These are phyloP conservation scores for Trematocara unimaculatum DNA, from an alignment of 2,113 vertebrate species.

Conservation along the genomic window DNA sequence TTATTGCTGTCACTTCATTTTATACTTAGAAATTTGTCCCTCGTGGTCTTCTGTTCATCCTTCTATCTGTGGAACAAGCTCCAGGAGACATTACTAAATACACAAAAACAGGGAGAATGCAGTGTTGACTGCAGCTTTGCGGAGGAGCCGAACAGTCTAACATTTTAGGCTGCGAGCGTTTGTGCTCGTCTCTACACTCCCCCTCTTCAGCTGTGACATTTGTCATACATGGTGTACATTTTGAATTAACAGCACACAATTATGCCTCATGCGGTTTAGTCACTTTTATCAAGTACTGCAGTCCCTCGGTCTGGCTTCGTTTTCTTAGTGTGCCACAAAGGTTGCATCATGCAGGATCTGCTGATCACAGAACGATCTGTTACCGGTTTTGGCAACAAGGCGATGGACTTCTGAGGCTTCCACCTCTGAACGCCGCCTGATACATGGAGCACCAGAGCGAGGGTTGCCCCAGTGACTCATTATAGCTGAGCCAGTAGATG, in stretches of 20 bases:
- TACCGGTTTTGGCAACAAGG: neutral
- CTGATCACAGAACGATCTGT: neutral
- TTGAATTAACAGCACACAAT: neutral
- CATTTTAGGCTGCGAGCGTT: neutral
- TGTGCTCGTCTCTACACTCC: neutral
- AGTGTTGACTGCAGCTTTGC: neutral
- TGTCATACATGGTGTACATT: neutral
- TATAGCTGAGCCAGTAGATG: neutral
- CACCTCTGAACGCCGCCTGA: neutral
- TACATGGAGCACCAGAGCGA: neutral
- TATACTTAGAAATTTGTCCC: neutral
- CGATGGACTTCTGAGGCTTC: neutral
- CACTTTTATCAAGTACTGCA: neutral
- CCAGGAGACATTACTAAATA: neutral
- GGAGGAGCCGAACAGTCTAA: neutral
- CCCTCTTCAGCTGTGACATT: neutral
- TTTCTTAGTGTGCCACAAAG: neutral
- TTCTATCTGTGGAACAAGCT: neutral
- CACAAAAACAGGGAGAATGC: neutral
- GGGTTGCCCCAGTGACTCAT: fast-evolving
- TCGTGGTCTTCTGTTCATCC: neutral
- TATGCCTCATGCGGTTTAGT: neutral
- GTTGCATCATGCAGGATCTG: neutral
- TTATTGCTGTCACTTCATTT: neutral
- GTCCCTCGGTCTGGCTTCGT: neutral